These are phyloP conservation scores for Sabellastarte sp. DNA, from an alignment of 2,888 invertebrate genomes.

Conservation along the genomic window DNA sequence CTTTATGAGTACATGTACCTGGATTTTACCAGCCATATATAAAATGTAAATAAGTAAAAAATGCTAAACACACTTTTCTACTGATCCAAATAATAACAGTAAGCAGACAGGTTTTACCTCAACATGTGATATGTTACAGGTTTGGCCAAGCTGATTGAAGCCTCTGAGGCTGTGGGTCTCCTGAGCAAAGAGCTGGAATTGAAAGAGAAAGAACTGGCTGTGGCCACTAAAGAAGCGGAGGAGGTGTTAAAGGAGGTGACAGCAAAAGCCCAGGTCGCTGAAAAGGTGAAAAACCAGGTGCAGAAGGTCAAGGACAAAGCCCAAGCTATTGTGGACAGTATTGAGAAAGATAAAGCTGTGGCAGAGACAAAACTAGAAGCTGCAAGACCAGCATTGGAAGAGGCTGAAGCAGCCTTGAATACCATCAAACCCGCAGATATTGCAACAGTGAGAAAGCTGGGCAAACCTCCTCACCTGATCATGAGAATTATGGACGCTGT, in stretches of 20 bases:
- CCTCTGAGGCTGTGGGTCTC: slow-evolving; percentile 68
- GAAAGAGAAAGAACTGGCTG: slow-evolving; percentile 80
- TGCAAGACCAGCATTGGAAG: slow-evolving; percentile 57
- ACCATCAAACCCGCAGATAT: slow-evolving; percentile 60
- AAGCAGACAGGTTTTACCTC: too few species aligned
- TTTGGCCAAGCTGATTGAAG: slow-evolving; percentile 57
- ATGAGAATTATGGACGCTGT: slow-evolving; percentile 61
- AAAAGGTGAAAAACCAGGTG: slow-evolving; percentile 59
- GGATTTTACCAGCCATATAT: too few species aligned
- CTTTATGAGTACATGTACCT: too few species aligned
- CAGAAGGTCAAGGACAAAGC: slow-evolving; percentile 61
- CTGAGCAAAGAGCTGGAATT: slow-evolving; percentile 76
- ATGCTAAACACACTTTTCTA: too few species aligned
- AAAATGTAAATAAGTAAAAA: too few species aligned
- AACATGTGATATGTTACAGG: background rate
- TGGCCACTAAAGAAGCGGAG: slow-evolving; percentile 80
- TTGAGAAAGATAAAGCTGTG: slow-evolving; percentile 34
- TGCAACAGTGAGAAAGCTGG: slow-evolving; percentile 57
- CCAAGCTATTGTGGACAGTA: slow-evolving; percentile 58
- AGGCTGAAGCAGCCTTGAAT: slow-evolving; percentile 62
- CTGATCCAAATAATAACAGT: too few species aligned
- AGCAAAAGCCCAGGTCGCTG: slow-evolving; percentile 57
- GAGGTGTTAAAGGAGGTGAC: slow-evolving; percentile 61
- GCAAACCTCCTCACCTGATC: slow-evolving; percentile 59
- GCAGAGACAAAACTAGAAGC: slow-evolving; percentile 57